Percentiles rank a stretch among this genome's conserved stretches.
Evolutionary conservation across 2,888 invertebrate genomes (phyloP).

Genomic region (Proisotoma minuta): DNA sequence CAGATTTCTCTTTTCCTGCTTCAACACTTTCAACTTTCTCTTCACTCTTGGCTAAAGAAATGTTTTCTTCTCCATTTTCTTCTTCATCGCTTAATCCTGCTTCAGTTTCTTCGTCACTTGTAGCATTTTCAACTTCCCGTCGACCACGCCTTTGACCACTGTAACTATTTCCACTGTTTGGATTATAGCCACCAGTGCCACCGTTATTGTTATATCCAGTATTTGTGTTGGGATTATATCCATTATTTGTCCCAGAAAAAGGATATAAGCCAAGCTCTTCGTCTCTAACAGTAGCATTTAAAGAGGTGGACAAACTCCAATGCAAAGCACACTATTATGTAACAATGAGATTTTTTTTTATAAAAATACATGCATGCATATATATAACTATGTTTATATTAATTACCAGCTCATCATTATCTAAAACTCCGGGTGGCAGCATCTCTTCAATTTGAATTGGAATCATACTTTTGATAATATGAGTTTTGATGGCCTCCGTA

Average conservation of each 20-base stretch:
- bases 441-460: constrained; percentile 30
- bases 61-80: background rate
- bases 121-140: background rate
- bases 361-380: background rate
- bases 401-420: constrained; percentile 44
- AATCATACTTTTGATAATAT: constrained; percentile 31
- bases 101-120: constrained; percentile 7
- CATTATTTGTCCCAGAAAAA: too few species aligned
- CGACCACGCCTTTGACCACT: background rate
- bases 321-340: constrained; percentile 41
- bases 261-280: constrained; percentile 26
- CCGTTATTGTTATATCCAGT: constrained; percentile 15
- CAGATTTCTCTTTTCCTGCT: background rate
- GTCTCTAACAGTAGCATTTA: constrained; percentile 43
- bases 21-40: background rate
- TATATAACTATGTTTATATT: background rate
- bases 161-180: background rate
- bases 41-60: too few species aligned
- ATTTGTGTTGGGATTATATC: constrained; percentile 1
- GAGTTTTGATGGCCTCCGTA: constrained; percentile 27
- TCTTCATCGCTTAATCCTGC: background rate
- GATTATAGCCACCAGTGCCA: constrained; percentile 3
- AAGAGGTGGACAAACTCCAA: constrained; percentile 45
- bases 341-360: background rate
- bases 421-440: constrained; percentile 34